A percentile compares a stretch with the other conserved stretches of the same genome.
Evolutionary conservation across 2,113 vertebrate genomes (phyloP).

Genomic region (Philantomba maxwellii): DNA sequence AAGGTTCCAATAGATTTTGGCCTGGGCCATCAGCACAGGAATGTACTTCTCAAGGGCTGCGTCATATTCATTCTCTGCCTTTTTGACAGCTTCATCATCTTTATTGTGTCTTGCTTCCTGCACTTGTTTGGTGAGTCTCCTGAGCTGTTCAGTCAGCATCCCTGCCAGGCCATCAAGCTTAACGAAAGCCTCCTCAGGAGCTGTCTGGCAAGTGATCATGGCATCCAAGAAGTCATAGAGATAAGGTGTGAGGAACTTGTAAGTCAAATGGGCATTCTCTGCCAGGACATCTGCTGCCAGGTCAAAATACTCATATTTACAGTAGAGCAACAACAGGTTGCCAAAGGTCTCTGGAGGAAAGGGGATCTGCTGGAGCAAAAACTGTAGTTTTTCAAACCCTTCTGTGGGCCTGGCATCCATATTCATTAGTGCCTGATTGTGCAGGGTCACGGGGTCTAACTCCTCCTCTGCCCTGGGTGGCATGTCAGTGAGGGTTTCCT

Average conservation of each 20-base stretch:
- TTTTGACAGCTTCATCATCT: constrained; percentile 88
- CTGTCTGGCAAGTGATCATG: constrained; percentile 92
- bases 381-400: constrained; percentile 95
- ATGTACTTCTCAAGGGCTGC: constrained; percentile 92
- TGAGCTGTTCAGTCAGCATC: constrained; percentile 88
- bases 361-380: constrained; percentile 92
- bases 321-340: constrained; percentile 94
- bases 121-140: constrained; percentile 88
- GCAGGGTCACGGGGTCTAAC: constrained; percentile 93
- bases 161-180: constrained; percentile 91
- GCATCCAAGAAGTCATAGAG: constrained; percentile 95
- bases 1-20: constrained; percentile 97
- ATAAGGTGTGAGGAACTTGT: constrained; percentile 92
- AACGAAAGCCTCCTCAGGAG: constrained; percentile 94
- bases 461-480: constrained; percentile 93
- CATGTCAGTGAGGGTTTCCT: constrained; percentile 94
- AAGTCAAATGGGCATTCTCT: constrained; percentile 95
- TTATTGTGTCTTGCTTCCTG: constrained; percentile 87
- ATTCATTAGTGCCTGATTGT: constrained; percentile 96
- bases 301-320: constrained; percentile 91
- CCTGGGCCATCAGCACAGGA: constrained; percentile 93
- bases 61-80: constrained; percentile 87
- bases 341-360: constrained; percentile 94
- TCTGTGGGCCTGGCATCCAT: constrained; percentile 93
- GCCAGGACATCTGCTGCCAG: constrained; percentile 95